phyloP scores from a whole-genome alignment of 2,113 vertebrate genomes.

The Macroglossus sobrinus region DNA sequence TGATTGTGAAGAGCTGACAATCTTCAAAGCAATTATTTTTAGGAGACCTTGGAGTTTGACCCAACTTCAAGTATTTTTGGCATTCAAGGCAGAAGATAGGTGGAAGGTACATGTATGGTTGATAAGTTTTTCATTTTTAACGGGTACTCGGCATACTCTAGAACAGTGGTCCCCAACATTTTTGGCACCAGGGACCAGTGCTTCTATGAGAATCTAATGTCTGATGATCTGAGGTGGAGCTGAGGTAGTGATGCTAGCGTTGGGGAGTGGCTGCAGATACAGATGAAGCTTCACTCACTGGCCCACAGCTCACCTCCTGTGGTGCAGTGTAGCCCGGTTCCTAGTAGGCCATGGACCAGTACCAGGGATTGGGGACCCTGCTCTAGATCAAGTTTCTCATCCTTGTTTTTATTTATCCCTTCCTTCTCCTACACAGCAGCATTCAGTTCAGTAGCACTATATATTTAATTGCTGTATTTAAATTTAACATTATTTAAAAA shows the following conservation, averaged over 20 bases:
- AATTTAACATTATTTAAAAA: conserved; percentile 6
- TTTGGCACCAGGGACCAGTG: too few species aligned
- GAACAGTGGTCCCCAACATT: neutral
- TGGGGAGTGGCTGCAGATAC: too few species aligned
- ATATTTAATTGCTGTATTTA: neutral
- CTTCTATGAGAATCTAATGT: too few species aligned
- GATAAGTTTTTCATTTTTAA: neutral
- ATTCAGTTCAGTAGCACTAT: neutral
- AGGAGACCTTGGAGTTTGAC: conserved; percentile 13
- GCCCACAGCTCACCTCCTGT: too few species aligned
- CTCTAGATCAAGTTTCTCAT: neutral
- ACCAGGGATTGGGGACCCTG: too few species aligned
- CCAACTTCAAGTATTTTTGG: conserved; percentile 44
- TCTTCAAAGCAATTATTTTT: conserved; percentile 34
- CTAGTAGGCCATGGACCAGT: too few species aligned
- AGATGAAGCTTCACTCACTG: too few species aligned
- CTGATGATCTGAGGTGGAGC: too few species aligned
- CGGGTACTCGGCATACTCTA: neutral
- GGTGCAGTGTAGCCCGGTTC: fast-evolving
- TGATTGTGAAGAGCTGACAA: conserved; percentile 52
- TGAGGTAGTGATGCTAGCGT: too few species aligned
- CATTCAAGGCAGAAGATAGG: neutral
- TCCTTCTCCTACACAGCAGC: neutral
- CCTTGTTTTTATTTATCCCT: neutral
- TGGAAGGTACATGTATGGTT: neutral